Evolutionary conservation across 30 jellyfish, hydroid and myxozoan species (phyloP), one percentile per base, ranked within the genome.

Genomic region (Turritopsis rubra): DNA sequence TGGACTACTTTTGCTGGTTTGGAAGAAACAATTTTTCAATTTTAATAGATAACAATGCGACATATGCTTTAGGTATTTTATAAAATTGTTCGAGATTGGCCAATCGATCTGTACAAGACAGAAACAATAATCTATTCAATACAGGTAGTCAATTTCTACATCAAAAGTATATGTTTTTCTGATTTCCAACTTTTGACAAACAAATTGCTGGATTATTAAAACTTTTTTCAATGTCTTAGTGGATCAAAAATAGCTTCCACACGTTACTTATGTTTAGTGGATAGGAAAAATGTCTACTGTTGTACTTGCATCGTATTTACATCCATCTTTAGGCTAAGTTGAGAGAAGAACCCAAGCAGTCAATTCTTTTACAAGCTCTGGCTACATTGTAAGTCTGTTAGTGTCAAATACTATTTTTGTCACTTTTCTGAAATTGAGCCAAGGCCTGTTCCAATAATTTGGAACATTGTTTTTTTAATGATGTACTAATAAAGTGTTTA

Each of bases 81-180:
- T 88, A 88, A 93, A 72, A 85, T 93, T 75, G 86, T 93, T 31
- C 75, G 83, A 31, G 96, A 88, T 29, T 93, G 99, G 99, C 99
- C 99, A 66, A 52, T 80, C 9, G 88, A 85, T 74, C 54, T 93
- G 66, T 93, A 93, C 86, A 83, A 81, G 31, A 75, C 83, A 60
- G 88, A 85, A 68, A 79, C 96, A 23, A 93, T 93, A 16, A 88
- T 88, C 74, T 68, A 78, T 71, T 89, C 86, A 71, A 25, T 93
- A 83, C 90, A 89, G 53, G 91, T 83, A 79, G 66, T 52, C 53
- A 53, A 41, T 41, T 41, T 41, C 60, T 21, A 26, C 76, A 66
- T n/a, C 16, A 66, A n/a, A 22, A 66, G 8, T 54, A 16, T 54
- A n/a, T 54, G 72, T 54, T 54, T 54, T 54, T 54, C 72, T n/a